These are phyloP conservation scores for Nomada goodeniana DNA, from an alignment of 2,888 invertebrate genomes.

Conservation along the genomic window DNA sequence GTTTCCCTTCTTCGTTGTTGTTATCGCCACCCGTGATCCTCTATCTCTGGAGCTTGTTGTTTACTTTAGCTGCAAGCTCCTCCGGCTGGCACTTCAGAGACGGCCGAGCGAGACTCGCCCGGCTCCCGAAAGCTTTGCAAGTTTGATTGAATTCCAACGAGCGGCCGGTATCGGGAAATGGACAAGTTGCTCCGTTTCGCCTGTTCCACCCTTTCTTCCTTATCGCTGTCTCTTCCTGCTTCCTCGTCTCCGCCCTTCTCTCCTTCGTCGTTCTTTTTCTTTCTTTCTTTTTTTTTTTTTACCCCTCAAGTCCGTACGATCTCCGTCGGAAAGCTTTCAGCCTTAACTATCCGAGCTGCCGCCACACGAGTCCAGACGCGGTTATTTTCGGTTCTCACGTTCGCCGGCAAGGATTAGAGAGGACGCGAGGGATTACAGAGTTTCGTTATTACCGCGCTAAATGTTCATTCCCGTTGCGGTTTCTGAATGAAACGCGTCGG, in stretches of 20 bases:
- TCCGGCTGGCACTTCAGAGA: neutral
- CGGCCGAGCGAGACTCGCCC: neutral
- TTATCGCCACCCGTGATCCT: constrained; percentile 56
- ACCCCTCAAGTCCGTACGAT: neutral
- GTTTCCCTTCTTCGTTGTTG: constrained; percentile 51
- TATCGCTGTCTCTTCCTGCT: neutral
- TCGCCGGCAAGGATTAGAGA: constrained; percentile 55
- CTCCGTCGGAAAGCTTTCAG: constrained; percentile 49
- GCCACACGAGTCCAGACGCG: constrained; percentile 11
- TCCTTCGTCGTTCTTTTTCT: neutral
- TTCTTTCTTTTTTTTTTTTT: no score
- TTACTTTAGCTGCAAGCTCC: constrained; percentile 60
- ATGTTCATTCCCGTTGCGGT: constrained; percentile 55
- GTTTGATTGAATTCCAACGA: constrained; percentile 78
- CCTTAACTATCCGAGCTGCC: constrained; percentile 45
- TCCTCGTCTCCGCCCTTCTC: neutral
- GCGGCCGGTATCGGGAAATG: constrained; percentile 69
- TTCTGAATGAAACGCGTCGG: constrained; percentile 46
- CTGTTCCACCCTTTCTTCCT: neutral
- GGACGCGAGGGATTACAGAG: constrained; percentile 62
- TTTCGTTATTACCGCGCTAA: constrained; percentile 64
- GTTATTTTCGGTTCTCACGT: constrained; percentile 67
- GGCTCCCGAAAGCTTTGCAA: constrained; percentile 73
- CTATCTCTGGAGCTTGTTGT: constrained; percentile 55
- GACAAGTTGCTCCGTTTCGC: constrained; percentile 68